phyloP scores from a whole-genome alignment of 2,113 vertebrate genomes.

The Mustelus asterias region DNA sequence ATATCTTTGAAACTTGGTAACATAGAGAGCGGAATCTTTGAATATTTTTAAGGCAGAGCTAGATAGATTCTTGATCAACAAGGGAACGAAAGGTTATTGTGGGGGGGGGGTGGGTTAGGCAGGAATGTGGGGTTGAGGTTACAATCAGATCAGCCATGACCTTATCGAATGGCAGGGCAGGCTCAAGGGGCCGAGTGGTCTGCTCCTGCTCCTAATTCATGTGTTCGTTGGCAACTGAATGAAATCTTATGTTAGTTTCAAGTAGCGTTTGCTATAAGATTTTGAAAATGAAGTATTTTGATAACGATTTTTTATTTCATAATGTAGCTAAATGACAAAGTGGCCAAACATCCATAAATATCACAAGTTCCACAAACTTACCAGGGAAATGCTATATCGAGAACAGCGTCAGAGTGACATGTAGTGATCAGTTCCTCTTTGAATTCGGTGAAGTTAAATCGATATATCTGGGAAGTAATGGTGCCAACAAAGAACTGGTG shows the following conservation, averaged over 20 bases:
- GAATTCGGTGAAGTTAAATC: constrained; percentile 60
- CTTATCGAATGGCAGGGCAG: too few relatives aligned
- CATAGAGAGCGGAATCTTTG: too few relatives aligned
- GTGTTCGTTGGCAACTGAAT: background rate
- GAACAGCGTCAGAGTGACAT: constrained; percentile 64
- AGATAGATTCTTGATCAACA: too few relatives aligned
- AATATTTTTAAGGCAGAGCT: too few relatives aligned
- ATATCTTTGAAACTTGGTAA: background rate
- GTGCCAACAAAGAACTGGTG: constrained; percentile 75
- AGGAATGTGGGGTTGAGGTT: too few relatives aligned
- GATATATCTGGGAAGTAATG: constrained; percentile 66
- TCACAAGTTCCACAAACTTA: constrained; percentile 54
- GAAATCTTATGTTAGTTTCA: background rate
- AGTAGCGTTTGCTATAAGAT: background rate
- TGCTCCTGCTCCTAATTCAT: too few relatives aligned
- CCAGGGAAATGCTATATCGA: constrained; percentile 66
- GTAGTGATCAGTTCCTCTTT: constrained; percentile 66
- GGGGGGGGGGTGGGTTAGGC: too few relatives aligned
- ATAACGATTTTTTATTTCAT: background rate
- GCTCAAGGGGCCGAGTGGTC: too few relatives aligned
- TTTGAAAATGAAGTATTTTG: background rate
- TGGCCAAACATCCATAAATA: background rate
- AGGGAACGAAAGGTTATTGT: too few relatives aligned
- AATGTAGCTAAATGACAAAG: background rate
- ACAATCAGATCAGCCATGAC: too few relatives aligned